phyloP scores from a whole-genome alignment of 1,140 invertebrate genomes.

The Adelges cooleyi region DNA sequence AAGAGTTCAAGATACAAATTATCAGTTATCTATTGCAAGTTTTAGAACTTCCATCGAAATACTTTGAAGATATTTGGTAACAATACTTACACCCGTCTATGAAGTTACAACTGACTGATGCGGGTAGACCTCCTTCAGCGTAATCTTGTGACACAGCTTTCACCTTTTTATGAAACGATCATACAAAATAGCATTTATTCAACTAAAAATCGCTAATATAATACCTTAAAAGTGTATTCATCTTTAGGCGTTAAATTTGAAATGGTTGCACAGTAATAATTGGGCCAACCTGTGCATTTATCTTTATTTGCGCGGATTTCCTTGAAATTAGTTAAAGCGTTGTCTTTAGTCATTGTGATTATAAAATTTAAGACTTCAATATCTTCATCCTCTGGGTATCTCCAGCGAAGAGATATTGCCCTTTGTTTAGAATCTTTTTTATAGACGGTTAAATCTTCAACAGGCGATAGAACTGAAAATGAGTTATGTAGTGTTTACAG shows the following conservation, averaged over 20 bases:
- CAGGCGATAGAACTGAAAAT: background rate
- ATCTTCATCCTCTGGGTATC: background rate
- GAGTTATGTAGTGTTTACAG: too few relatives aligned
- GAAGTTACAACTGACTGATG: too few relatives aligned
- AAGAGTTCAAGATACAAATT: background rate
- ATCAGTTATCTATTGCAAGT: too few relatives aligned
- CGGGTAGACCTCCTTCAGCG: background rate
- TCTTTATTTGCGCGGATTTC: background rate
- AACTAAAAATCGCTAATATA: background rate
- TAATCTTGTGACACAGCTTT: background rate
- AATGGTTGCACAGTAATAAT: background rate
- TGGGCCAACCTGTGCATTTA: background rate
- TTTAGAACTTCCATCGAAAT: too few relatives aligned
- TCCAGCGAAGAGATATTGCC: background rate
- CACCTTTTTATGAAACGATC: background rate
- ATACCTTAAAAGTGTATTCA: background rate
- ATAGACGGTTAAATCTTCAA: background rate
- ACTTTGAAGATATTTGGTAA: too few relatives aligned
- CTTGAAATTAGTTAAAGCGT: background rate
- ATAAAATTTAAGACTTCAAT: background rate
- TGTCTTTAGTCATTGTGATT: background rate
- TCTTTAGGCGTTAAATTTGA: background rate
- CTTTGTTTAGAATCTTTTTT: background rate
- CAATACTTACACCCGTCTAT: slow-evolving; percentile 4
- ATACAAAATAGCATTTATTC: background rate